Percentiles rank a stretch among this genome's conserved stretches.
Conservation (phyloP, 2,888 invertebrate species). For the Mesochorus sp. region DNA sequence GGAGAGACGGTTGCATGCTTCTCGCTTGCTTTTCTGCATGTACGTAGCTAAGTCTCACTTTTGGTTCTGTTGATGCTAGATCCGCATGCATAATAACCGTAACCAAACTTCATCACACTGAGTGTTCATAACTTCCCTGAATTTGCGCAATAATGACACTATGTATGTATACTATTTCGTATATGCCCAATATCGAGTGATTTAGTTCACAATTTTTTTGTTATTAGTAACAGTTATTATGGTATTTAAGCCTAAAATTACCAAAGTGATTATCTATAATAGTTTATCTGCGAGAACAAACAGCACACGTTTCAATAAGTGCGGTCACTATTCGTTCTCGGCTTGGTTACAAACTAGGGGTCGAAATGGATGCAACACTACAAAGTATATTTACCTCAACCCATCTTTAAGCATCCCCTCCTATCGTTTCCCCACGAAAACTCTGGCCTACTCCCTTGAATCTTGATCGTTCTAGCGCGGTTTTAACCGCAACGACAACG, state of each 20-base stretch:
- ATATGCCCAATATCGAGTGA: background rate
- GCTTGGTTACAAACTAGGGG: background rate
- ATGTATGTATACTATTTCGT: background rate
- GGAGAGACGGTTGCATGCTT: constrained; percentile 69
- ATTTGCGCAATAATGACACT: background rate
- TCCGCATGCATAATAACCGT: constrained; percentile 41
- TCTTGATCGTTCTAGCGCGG: constrained; percentile 18
- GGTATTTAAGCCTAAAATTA: background rate
- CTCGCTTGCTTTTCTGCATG: constrained; percentile 51
- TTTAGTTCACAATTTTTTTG: constrained; percentile 8
- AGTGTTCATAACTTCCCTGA: constrained; percentile 22
- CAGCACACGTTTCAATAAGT: background rate
- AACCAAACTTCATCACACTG: constrained; percentile 52
- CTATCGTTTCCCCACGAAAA: background rate
- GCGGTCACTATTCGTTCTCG: background rate
- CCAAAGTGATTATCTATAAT: background rate
- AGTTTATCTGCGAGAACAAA: background rate
- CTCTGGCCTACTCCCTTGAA: constrained; percentile 5
- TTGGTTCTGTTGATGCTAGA: constrained; percentile 60
- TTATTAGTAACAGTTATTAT: background rate
- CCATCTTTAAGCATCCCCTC: constrained; percentile 24
- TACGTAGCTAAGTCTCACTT: constrained; percentile 4
- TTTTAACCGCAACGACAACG: constrained; percentile 31
- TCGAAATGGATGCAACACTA: background rate
- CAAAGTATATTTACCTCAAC: constrained; percentile 6